Conservation (phyloP, 2,797 vertebrate species). For the Pseudomugil tenellus region DNA sequence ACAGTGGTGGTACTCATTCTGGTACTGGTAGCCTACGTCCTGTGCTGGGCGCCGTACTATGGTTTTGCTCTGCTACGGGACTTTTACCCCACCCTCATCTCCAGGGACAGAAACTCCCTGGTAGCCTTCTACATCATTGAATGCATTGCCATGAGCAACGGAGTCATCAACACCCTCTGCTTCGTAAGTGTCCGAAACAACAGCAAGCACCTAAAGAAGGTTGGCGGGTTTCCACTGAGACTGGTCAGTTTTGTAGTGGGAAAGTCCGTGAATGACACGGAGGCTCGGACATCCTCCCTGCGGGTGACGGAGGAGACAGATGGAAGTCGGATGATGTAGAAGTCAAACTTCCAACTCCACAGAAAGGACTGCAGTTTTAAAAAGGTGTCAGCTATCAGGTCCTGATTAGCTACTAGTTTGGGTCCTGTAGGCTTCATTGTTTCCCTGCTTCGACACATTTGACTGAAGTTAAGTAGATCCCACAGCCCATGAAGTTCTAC, state of each 20-base stretch:
- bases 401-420: too few relatives aligned
- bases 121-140: slow-evolving; percentile 93
- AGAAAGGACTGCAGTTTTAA: neutral
- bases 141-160: slow-evolving; percentile 97
- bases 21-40: slow-evolving; percentile 88
- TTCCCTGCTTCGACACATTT: too few relatives aligned
- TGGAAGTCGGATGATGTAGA: neutral
- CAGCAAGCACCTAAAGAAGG: slow-evolving; percentile 84
- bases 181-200: slow-evolving; percentile 89
- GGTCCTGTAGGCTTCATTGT: too few relatives aligned
- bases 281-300: slow-evolving; percentile 63
- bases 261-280: slow-evolving; percentile 49
- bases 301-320: slow-evolving; percentile 51
- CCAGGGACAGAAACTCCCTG: slow-evolving; percentile 90
- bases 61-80: slow-evolving; percentile 90
- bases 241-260: slow-evolving; percentile 30
- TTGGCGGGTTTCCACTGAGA: slow-evolving; percentile 23
- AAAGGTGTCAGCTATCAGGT: neutral
- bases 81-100: slow-evolving; percentile 90
- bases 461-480: too few relatives aligned
- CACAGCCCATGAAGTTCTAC: too few relatives aligned
- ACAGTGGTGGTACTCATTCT: slow-evolving; percentile 90
- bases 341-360: neutral
- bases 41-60: slow-evolving; percentile 95
- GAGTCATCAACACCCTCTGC: slow-evolving; percentile 94